Percentiles rank a stretch among this genome's conserved stretches.
Evolutionary conservation across 2,797 vertebrate genomes (phyloP).

Genomic region (Knipowitschia caucasica): DNA sequence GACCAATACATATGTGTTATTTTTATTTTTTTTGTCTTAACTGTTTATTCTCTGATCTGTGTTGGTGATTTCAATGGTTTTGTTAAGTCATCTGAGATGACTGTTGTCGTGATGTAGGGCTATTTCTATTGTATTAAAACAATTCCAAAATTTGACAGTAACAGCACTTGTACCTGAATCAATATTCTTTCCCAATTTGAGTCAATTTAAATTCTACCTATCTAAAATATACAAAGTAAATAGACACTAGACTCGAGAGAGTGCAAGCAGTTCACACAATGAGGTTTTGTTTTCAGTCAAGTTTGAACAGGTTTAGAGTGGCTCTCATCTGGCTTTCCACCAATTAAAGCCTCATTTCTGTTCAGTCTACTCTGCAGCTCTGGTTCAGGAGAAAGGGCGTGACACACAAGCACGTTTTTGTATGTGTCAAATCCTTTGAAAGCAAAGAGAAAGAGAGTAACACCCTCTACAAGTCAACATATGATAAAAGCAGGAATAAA

Average conservation of each 20-base stretch:
- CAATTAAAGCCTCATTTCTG: neutral
- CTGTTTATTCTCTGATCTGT: too few species aligned
- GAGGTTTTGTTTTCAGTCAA: neutral
- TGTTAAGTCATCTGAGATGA: too few species aligned
- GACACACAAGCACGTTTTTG: slow-evolving; percentile 22
- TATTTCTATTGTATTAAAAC: too few species aligned
- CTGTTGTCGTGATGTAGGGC: too few species aligned
- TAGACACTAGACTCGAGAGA: neutral
- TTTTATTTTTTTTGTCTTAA: too few species aligned
- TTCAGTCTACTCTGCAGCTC: neutral
- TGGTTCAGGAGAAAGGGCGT: slow-evolving; percentile 43
- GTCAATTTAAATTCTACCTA: too few species aligned
- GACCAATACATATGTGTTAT: too few species aligned
- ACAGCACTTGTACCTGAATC: too few species aligned
- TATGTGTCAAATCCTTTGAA: slow-evolving; percentile 1
- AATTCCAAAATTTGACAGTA: too few species aligned
- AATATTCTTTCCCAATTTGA: too few species aligned
- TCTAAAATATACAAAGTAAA: neutral
- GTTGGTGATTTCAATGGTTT: too few species aligned
- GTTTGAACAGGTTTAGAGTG: slow-evolving; percentile 1
- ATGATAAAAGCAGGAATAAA: too few species aligned
- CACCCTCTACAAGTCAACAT: neutral
- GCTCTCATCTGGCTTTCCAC: neutral
- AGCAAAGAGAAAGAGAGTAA: neutral
- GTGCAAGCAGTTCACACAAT: neutral